These are phyloP conservation scores for Lordiphosa clarofinis DNA, from an alignment of 1,140 invertebrate genomes.

Conservation along the genomic window DNA sequence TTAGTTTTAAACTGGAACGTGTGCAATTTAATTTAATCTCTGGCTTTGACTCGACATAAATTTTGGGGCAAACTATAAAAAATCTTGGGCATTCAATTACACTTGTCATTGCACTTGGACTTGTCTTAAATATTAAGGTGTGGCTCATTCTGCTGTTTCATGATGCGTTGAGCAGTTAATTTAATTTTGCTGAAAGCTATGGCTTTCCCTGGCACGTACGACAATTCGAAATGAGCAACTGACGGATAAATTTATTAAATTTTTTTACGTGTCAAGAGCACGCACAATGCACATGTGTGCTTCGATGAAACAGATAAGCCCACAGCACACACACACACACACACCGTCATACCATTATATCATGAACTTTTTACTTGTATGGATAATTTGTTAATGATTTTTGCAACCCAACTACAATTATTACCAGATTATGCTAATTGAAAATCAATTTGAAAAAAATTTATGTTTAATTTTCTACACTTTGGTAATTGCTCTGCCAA, in stretches of 20 bases:
- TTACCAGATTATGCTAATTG: constrained; percentile 57
- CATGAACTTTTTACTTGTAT: constrained; percentile 10
- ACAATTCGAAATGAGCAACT: constrained; percentile 68
- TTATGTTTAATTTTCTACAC: constrained; percentile 7
- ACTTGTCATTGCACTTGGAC: constrained; percentile 22
- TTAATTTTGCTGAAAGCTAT: constrained; percentile 69
- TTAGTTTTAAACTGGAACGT: constrained; percentile 72
- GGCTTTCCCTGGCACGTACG: constrained; percentile 59
- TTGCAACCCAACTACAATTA: constrained; percentile 43
- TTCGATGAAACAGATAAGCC: constrained; percentile 30
- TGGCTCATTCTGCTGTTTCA: not conserved
- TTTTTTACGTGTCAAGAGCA: constrained; percentile 27
- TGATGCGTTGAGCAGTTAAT: constrained; percentile 47
- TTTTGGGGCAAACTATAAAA: constrained; percentile 42
- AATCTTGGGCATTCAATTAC: constrained; percentile 20
- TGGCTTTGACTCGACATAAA: constrained; percentile 43
- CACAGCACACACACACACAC: constrained; percentile 15
- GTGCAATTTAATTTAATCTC: constrained; percentile 75
- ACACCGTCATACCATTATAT: too few relatives aligned
- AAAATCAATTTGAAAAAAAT: constrained; percentile 45
- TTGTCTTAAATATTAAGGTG: constrained; percentile 30
- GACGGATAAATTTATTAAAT: constrained; percentile 64
- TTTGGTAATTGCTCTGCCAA: constrained; percentile 18
- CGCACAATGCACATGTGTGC: constrained; percentile 4
- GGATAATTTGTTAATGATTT: constrained; percentile 35